Conservation (phyloP, 2,797 vertebrate genomes). For the Orientallactaga sibirica region DNA sequence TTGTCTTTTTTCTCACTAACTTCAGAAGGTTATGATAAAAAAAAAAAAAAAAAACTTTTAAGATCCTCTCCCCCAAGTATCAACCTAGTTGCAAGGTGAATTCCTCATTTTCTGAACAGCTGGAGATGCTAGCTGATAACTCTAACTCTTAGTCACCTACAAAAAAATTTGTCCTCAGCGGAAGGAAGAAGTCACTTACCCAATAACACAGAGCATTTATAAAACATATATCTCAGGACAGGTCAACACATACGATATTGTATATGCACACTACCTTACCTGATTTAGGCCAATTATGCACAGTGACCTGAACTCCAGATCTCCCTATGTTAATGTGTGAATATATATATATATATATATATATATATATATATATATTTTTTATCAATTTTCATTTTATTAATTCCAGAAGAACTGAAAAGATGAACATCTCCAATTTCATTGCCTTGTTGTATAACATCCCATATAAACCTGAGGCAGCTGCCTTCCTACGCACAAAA, state of each 20-base stretch:
- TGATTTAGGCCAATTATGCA: neutral
- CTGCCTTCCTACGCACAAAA: neutral
- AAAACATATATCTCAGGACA: neutral
- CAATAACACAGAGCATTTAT: neutral
- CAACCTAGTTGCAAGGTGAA: neutral
- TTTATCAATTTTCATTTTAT: neutral
- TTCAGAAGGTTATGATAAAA: neutral
- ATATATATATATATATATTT: neutral
- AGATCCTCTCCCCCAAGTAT: neutral
- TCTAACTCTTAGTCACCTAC: neutral
- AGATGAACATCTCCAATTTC: neutral
- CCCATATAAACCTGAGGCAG: neutral
- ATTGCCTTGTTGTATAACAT: neutral
- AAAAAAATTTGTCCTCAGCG: neutral
- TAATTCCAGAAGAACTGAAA: neutral
- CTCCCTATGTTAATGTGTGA: neutral
- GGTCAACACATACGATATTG: neutral
- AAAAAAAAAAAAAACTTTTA: neutral
- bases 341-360: neutral
- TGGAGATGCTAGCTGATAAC: neutral
- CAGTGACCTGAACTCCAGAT: neutral
- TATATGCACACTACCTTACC: neutral
- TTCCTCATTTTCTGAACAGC: neutral
- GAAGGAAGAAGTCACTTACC: neutral
- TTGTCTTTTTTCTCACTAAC: neutral